A percentile compares a stretch with the other conserved stretches of the same genome.
Evolutionary conservation across 2,888 invertebrate species (phyloP).

Genomic region (Drosophila fulvimacula): DNA sequence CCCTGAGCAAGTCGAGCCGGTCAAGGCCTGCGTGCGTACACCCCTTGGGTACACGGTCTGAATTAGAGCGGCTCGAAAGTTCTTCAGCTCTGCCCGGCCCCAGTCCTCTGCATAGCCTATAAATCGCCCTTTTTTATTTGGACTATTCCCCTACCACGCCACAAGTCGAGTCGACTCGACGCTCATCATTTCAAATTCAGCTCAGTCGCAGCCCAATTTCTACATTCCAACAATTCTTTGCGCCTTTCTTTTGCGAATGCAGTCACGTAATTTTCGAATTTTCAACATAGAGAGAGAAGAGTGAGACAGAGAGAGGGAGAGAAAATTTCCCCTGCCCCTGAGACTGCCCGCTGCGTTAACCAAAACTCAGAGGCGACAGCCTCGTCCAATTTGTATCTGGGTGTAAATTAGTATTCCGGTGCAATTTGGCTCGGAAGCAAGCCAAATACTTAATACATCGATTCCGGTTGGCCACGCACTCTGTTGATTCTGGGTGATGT

Average conservation of each 20-base stretch:
- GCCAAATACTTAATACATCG: conserved; percentile 62
- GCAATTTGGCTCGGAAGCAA: conserved; percentile 75
- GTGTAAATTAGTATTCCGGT: conserved; percentile 78
- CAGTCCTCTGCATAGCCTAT: neutral
- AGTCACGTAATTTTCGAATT: conserved; percentile 80
- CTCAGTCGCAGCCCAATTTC: conserved; percentile 78
- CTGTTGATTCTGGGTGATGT: conserved; percentile 8
- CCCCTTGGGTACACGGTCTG: conserved; percentile 52
- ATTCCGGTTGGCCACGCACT: conserved; percentile 44
- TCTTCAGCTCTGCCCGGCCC: neutral
- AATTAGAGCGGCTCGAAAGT: conserved; percentile 51
- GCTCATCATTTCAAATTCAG: conserved; percentile 74
- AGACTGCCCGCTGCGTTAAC: conserved; percentile 54
- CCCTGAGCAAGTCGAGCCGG: conserved; percentile 33
- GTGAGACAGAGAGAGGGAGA: conserved; percentile 1
- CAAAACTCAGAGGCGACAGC: conserved; percentile 45
- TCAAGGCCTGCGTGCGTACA: conserved; percentile 56
- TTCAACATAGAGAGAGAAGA: conserved; percentile 56
- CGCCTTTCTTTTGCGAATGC: conserved; percentile 72
- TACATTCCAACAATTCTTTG: conserved; percentile 76
- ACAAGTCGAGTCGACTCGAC: neutral
- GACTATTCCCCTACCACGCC: neutral
- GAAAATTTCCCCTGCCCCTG: conserved; percentile 56
- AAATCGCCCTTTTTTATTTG: conserved; percentile 1
- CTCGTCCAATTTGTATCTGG: conserved; percentile 71